Percentiles rank a stretch among this genome's conserved stretches.
phyloP scores from a whole-genome alignment of 1,140 invertebrate species.

The Metaphire vulgaris region DNA sequence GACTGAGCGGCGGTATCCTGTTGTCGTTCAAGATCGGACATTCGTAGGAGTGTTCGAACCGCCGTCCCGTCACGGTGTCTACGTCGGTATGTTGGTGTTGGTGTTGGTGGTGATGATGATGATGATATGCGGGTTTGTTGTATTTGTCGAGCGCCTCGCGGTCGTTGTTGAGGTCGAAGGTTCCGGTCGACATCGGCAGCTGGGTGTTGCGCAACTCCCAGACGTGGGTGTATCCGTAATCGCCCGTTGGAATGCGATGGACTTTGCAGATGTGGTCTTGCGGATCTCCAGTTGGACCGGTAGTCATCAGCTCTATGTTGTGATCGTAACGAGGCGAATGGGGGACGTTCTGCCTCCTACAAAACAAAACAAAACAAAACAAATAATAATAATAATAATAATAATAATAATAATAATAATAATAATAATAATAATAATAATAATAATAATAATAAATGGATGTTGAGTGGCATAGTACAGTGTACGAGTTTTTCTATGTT shows the following conservation, averaged over 20 bases:
- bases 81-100: too few species aligned
- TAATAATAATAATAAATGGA: too few species aligned
- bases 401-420: too few species aligned
- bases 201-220: slow-evolving; percentile 22
- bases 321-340: not conserved
- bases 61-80: not conserved
- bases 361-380: not conserved
- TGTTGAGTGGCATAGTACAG: too few species aligned
- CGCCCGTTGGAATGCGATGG: slow-evolving; percentile 14
- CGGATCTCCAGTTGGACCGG: not conserved
- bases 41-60: not conserved
- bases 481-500: too few species aligned
- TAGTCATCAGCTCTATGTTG: not conserved
- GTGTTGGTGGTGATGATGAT: too few species aligned
- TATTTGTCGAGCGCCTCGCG: not conserved
- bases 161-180: not conserved
- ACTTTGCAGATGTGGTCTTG: slow-evolving; percentile 16
- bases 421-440: too few species aligned
- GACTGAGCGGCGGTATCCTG: not conserved
- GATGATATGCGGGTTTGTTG: not conserved
- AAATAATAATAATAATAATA: not conserved
- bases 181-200: not conserved
- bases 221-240: slow-evolving; percentile 23
- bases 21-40: not conserved
- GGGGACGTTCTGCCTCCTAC: not conserved